phyloP scores from a whole-genome alignment of 2,797 vertebrate genomes.

The Melopsittacus undulatus region DNA sequence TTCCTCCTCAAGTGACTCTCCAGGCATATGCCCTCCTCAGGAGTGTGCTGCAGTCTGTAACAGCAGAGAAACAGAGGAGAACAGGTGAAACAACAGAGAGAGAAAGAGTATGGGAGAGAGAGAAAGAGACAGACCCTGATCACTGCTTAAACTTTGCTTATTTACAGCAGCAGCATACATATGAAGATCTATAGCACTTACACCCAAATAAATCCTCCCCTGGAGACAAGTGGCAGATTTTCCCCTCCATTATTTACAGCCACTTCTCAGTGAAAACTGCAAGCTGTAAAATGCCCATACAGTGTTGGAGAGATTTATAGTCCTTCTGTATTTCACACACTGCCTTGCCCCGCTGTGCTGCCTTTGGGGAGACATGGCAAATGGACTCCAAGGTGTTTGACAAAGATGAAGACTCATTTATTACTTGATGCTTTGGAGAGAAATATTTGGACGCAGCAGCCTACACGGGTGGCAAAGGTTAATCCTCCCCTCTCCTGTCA shows the following conservation, averaged over 20 bases:
- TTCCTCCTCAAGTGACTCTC: slow-evolving; percentile 1
- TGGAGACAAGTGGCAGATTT: slow-evolving; percentile 71
- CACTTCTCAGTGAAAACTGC: slow-evolving; percentile 66
- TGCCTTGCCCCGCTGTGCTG: slow-evolving; percentile 9
- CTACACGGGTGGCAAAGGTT: slow-evolving; percentile 46
- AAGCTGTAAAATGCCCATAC: slow-evolving; percentile 70
- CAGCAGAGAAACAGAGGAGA: not conserved
- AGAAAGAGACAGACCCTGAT: not conserved
- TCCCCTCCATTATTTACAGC: slow-evolving; percentile 66
- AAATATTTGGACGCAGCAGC: slow-evolving; percentile 40
- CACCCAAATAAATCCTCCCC: slow-evolving; percentile 68
- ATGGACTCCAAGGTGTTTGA: slow-evolving; percentile 55
- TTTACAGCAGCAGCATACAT: slow-evolving; percentile 59
- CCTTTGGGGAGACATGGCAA: slow-evolving; percentile 43
- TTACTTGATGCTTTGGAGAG: slow-evolving; percentile 47
- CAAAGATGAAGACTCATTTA: slow-evolving; percentile 63
- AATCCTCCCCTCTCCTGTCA: slow-evolving; percentile 53
- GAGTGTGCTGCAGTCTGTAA: not conserved
- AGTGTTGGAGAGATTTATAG: slow-evolving; percentile 62
- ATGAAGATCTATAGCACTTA: slow-evolving; percentile 71
- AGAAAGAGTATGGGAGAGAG: not conserved
- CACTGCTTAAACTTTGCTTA: slow-evolving; percentile 62
- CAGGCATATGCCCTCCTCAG: not conserved
- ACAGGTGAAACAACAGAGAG: slow-evolving; percentile 9
- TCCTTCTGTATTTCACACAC: slow-evolving; percentile 45